These are phyloP conservation scores for Cerastis rubricosa DNA, from an alignment of 2,888 invertebrate genomes.

Conservation along the genomic window DNA sequence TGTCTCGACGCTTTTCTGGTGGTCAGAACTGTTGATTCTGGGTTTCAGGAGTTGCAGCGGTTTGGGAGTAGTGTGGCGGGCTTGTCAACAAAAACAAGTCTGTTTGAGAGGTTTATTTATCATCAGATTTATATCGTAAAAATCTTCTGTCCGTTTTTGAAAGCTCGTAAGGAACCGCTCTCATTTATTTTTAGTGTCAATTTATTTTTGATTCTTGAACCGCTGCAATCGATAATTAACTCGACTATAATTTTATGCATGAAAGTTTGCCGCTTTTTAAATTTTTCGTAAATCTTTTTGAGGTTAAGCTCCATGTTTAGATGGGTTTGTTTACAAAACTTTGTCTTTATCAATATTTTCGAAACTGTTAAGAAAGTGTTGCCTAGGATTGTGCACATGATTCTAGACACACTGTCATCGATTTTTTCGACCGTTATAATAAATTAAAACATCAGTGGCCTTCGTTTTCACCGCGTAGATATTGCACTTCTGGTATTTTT, in stretches of 20 bases:
- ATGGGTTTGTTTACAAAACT: background rate
- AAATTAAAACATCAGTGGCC: too few species aligned
- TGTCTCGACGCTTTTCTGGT: too few species aligned
- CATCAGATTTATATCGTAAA: background rate
- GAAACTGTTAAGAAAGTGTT: background rate
- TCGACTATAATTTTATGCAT: background rate
- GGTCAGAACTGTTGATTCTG: too few species aligned
- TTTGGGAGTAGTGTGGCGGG: too few species aligned
- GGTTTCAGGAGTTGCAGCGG: too few species aligned
- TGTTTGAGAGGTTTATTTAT: background rate
- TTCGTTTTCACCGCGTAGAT: background rate
- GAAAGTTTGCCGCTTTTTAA: background rate
- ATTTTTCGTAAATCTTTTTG: background rate
- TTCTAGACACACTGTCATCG: background rate
- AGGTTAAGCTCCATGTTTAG: background rate
- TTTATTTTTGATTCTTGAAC: background rate
- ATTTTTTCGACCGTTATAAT: too few species aligned
- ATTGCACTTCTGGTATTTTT: background rate
- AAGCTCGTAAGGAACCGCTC: slow-evolving; percentile 23
- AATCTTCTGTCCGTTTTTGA: background rate
- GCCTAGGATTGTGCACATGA: background rate
- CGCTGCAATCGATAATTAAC: background rate
- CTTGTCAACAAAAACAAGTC: too few species aligned
- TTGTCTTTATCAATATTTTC: background rate
- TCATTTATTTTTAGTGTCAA: slow-evolving; percentile 7